These are phyloP conservation scores for Rallus crepitans DNA, from an alignment of 2,797 vertebrate species.

Conservation along the genomic window DNA sequence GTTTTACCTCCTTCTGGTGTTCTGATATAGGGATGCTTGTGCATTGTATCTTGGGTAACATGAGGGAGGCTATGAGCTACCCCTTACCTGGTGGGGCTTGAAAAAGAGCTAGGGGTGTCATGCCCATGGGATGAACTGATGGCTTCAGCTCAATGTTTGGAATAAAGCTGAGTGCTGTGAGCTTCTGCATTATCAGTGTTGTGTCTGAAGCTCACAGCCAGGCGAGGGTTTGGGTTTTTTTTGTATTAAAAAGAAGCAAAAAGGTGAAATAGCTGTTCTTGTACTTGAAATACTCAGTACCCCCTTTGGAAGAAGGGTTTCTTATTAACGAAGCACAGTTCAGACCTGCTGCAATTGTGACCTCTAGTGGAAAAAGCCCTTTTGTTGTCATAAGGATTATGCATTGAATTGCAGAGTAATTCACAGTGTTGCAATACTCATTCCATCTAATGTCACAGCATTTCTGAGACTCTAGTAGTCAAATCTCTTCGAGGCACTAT, in stretches of 20 bases:
- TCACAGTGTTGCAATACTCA: not conserved
- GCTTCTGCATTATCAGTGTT: not conserved
- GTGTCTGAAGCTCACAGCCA: not conserved
- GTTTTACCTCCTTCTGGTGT: not conserved
- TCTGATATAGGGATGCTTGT: not conserved
- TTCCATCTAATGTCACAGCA: not conserved
- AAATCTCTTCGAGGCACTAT: not conserved
- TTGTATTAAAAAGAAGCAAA: not conserved
- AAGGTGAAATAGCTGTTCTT: not conserved
- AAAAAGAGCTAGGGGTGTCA: not conserved
- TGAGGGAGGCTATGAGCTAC: not conserved
- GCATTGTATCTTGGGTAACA: not conserved
- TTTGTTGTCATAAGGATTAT: not conserved
- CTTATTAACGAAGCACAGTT: not conserved
- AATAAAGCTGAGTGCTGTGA: not conserved
- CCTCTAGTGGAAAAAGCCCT: conserved; percentile 70
- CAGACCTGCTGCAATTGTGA: conserved; percentile 65
- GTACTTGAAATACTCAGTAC: not conserved
- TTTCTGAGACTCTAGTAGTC: not conserved
- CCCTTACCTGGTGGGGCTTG: not conserved
- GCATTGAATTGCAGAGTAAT: not conserved
- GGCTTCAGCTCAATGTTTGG: not conserved
- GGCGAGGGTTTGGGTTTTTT: not conserved
- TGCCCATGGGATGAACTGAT: not conserved
- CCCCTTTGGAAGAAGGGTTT: not conserved